These are phyloP conservation scores for Elephantulus edwardii DNA, from an alignment of 2,113 vertebrate genomes.

Conservation along the genomic window DNA sequence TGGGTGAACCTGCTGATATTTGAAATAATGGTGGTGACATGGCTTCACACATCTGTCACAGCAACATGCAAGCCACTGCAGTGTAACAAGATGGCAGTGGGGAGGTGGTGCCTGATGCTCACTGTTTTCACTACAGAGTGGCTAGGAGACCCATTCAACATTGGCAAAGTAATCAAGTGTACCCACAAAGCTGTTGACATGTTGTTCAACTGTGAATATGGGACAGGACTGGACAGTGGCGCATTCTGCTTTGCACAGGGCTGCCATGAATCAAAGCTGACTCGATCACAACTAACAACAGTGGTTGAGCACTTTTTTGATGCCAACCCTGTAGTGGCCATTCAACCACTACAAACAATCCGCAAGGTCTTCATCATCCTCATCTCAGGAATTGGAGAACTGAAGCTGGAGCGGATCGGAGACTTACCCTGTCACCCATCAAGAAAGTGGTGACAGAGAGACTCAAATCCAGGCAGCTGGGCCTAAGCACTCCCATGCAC, in stretches of 20 bases:
- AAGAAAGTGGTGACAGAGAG: not conserved
- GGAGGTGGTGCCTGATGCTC: no score
- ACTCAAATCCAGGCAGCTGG: not conserved
- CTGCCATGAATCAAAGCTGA: not conserved
- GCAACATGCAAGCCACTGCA: no score
- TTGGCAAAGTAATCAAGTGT: no score
- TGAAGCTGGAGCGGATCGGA: not conserved
- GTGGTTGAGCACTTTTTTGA: rapidly evolving
- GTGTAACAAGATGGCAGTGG: no score
- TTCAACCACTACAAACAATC: rapidly evolving
- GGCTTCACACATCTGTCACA: no score
- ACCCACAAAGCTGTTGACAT: no score
- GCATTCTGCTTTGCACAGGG: not conserved
- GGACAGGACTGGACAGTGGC: not conserved
- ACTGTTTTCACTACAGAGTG: no score
- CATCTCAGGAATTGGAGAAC: not conserved
- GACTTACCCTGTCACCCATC: rapidly evolving
- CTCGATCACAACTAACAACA: not conserved
- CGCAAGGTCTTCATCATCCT: not conserved
- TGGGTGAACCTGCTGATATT: no score
- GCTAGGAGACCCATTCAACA: no score
- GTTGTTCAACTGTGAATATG: not conserved
- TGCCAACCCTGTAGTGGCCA: not conserved
- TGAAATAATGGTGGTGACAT: no score
- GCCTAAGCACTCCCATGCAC: not conserved